Base-by-base conservation (phyloP, 1,140 invertebrate species). In the Wasmannia auropunctata region DNA sequence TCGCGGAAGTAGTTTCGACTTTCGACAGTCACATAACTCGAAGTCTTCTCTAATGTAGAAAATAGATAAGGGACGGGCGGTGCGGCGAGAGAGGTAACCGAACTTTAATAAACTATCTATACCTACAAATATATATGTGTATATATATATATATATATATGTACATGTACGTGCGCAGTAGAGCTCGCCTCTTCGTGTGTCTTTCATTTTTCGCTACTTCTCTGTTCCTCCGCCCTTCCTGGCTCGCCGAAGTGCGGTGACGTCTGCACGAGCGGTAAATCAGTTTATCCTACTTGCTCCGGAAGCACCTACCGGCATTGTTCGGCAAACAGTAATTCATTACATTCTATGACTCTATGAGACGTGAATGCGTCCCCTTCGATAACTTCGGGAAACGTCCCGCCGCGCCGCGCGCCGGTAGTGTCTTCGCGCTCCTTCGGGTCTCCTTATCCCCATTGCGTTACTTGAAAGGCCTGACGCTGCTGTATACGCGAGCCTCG, bases 251-350 rank as follows among this genome's bases (percentile, higher is more conserved):
- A 58, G 19, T 28, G 43, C 60, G 85, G 72, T 70, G 62, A 69
- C 43, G 31, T 72, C 76, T 84, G 85, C 81, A 86, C 79, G 81
- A 77, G 67, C 79, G 84, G 79, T 87, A 92, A 92, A 91, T 92
- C 87, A 90, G 91, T 92, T 90, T 67, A 85, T 88, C 85, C 70
- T 84, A 60, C 88, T 91, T 86, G 76, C 83, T 63, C 43, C 77
- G 85, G 79, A 81, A 81, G 60, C 65, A 74, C 74, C 75, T 72
- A 90, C 37, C 72, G 83, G 87, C 77, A 92, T 92, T 92, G 91
- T 92, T 92, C 86, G 88, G 86, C 88, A 89, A 91, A 92, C 91
- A 91, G 91, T 91, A 92, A 92, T 92, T 92, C 91, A 92, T 92
- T 92, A 90, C 87, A 89, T 88, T 92, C 88, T 87, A 91, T 88